Conservation (phyloP, 2,113 vertebrate species). For the Tringa solitaria region DNA sequence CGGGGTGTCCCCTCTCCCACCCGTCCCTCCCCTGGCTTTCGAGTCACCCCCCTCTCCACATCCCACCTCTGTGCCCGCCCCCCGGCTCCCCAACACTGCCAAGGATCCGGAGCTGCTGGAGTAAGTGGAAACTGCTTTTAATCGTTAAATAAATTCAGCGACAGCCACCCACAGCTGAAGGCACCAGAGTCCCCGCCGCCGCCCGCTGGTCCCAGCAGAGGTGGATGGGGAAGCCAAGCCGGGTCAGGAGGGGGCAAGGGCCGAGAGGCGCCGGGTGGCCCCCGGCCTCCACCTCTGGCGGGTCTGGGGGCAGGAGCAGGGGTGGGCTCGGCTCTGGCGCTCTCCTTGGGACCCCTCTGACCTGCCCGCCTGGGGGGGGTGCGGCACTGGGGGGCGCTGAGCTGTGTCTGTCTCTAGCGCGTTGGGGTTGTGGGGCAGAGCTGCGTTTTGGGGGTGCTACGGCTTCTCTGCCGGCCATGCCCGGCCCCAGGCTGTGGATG, state of each 20-base stretch:
- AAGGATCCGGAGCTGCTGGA: background rate
- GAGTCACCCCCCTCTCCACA: no score
- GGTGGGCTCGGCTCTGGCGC: background rate
- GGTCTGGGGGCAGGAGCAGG: background rate
- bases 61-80: background rate
- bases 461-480: background rate
- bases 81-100: accelerated
- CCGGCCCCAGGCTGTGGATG: background rate
- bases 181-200: conserved; percentile 42
- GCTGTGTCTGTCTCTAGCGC: background rate
- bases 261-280: background rate
- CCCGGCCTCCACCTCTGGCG: background rate
- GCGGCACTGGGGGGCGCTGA: background rate
- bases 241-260: background rate
- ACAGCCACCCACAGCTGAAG: conserved; percentile 34
- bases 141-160: conserved; percentile 43
- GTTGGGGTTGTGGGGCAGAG: background rate
- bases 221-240: conserved; percentile 56
- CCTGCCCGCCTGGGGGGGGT: background rate
- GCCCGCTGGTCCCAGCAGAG: conserved; percentile 2
- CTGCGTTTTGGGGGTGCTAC: background rate
- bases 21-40: background rate
- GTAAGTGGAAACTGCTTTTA: conserved; percentile 65
- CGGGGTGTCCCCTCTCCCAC: background rate
- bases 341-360: background rate